Evolutionary conservation across 2,888 invertebrate genomes (phyloP).

Genomic region (Tachina lurida): DNA sequence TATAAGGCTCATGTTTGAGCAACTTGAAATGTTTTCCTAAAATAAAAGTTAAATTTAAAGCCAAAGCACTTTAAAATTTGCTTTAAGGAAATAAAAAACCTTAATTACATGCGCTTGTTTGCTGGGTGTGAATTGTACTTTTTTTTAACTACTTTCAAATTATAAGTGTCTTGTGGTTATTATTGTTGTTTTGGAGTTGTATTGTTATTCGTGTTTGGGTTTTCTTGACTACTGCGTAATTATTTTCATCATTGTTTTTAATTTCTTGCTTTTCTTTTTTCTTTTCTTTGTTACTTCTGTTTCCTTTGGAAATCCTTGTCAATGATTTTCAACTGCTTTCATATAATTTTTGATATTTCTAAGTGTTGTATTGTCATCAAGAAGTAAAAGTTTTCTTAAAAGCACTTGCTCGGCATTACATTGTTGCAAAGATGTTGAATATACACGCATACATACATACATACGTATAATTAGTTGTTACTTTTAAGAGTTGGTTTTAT

Average conservation of each 20-base stretch:
- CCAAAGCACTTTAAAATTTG: too few relatives aligned
- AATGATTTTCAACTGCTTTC: constrained; percentile 22
- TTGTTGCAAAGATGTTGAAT: background rate
- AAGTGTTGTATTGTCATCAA: constrained; percentile 32
- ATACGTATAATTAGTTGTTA: background rate
- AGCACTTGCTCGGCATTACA: background rate
- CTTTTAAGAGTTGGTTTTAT: background rate
- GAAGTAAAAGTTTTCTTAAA: constrained; percentile 15
- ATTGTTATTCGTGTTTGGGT: constrained; percentile 9
- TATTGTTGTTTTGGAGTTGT: constrained; percentile 1
- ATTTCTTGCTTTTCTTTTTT: constrained; percentile 6
- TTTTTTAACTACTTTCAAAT: constrained; percentile 56
- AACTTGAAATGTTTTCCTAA: background rate
- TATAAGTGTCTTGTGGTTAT: constrained; percentile 6
- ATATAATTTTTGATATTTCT: constrained; percentile 37
- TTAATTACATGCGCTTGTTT: background rate
- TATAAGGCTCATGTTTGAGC: background rate
- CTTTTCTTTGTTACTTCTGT: background rate
- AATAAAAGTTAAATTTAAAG: background rate
- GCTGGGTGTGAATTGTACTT: constrained; percentile 37
- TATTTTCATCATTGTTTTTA: constrained; percentile 25
- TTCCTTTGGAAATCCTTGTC: constrained; percentile 42
- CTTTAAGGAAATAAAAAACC: too few relatives aligned
- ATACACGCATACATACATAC: background rate
- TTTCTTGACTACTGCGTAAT: constrained; percentile 38